These are phyloP conservation scores for Bellardia pandia DNA, from an alignment of 2,888 invertebrate genomes.

Conservation along the genomic window DNA sequence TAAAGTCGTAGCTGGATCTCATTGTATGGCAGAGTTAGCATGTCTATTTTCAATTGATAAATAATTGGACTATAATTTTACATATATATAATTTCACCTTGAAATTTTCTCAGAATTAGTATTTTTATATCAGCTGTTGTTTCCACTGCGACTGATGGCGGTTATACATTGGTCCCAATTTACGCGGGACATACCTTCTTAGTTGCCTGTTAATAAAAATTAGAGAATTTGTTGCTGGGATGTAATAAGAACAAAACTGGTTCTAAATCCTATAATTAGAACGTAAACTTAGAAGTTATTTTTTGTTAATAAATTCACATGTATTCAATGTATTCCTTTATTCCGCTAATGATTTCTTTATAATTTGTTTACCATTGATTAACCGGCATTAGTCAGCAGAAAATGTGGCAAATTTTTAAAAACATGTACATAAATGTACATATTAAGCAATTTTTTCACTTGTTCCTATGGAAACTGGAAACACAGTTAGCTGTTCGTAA, in stretches of 20 bases:
- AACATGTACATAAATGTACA: constrained; percentile 12
- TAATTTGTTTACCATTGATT: not conserved
- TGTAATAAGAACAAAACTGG: not conserved
- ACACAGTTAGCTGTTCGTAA: not conserved
- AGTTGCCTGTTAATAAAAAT: not conserved
- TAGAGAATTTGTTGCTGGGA: not conserved
- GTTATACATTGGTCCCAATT: too few relatives aligned
- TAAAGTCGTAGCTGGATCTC: too few relatives aligned
- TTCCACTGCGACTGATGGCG: too few relatives aligned
- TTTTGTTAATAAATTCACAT: not conserved
- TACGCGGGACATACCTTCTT: too few relatives aligned
- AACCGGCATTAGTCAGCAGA: constrained; percentile 21
- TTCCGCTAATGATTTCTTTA: constrained; percentile 9
- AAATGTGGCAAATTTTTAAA: not conserved
- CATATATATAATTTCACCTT: too few relatives aligned
- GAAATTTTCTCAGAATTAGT: too few relatives aligned
- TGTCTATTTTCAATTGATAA: too few relatives aligned
- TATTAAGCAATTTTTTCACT: constrained; percentile 5
- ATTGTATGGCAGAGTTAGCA: too few relatives aligned
- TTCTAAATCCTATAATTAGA: constrained; percentile 10
- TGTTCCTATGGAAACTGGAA: not conserved
- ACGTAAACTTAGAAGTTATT: not conserved
- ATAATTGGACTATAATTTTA: too few relatives aligned
- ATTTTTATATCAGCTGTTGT: too few relatives aligned
- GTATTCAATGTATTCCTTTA: constrained; percentile 13